Evolutionary conservation across 2,797 vertebrate species (phyloP).

Genomic region (Microhierax caerulescens): DNA sequence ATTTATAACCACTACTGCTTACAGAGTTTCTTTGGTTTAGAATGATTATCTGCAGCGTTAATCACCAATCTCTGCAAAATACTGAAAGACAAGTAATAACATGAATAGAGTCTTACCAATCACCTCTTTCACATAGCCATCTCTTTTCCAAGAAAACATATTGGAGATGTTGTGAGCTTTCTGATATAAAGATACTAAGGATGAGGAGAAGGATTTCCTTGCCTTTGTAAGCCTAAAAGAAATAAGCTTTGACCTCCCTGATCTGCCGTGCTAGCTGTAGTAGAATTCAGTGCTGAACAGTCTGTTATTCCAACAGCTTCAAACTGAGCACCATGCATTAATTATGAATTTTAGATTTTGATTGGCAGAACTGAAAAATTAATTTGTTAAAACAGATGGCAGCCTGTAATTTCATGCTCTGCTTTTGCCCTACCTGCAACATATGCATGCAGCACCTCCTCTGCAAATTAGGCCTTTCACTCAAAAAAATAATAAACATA

Average conservation of each 20-base stretch:
- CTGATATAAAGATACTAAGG: neutral
- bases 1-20: neutral
- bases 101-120: neutral
- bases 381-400: neutral
- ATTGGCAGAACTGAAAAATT: slow-evolving; percentile 12
- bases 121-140: neutral
- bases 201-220: neutral
- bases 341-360: neutral
- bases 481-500: neutral
- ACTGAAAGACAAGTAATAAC: neutral
- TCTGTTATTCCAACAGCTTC: slow-evolving; percentile 25
- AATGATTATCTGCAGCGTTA: neutral
- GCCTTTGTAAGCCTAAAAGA: neutral
- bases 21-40: neutral
- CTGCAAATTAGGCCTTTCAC: slow-evolving; percentile 33
- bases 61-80: neutral
- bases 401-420: neutral
- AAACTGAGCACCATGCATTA: slow-evolving; percentile 5
- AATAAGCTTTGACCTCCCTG: neutral
- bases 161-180: neutral
- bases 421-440: slow-evolving; percentile 33
- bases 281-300: neutral
- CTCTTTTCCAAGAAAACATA: neutral
- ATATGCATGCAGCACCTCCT: neutral
- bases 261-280: neutral